These are phyloP conservation scores for Stomorhina lunata DNA, from an alignment of 2,888 invertebrate species.

Conservation along the genomic window DNA sequence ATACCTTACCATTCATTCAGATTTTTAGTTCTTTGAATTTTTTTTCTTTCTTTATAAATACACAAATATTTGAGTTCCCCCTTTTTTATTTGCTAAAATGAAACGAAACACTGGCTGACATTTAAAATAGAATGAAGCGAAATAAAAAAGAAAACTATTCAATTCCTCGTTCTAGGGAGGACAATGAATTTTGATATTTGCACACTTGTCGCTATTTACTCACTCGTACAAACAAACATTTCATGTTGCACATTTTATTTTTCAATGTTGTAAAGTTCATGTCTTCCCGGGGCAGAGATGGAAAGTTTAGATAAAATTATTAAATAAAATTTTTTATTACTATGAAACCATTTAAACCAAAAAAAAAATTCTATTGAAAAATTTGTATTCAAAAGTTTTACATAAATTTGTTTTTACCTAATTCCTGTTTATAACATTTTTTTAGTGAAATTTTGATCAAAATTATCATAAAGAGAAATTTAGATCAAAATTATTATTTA, in stretches of 20 bases:
- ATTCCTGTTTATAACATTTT: too few relatives aligned
- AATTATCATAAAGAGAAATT: too few relatives aligned
- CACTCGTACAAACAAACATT: constrained; percentile 46
- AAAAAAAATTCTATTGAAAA: too few relatives aligned
- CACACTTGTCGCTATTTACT: constrained; percentile 63
- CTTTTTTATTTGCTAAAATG: neutral
- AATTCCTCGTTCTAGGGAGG: constrained; percentile 54
- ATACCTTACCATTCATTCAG: constrained; percentile 34
- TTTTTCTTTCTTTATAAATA: neutral
- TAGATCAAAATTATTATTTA: too few relatives aligned
- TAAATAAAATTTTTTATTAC: too few relatives aligned
- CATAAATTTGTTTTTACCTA: too few relatives aligned
- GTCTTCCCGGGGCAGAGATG: constrained; percentile 21
- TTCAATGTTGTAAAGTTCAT: constrained; percentile 46
- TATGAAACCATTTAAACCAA: too few relatives aligned
- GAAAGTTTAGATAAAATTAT: neutral
- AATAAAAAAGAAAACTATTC: too few relatives aligned
- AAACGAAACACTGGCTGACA: constrained; percentile 38
- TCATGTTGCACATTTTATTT: constrained; percentile 52
- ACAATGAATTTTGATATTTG: constrained; percentile 65
- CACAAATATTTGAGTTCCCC: neutral
- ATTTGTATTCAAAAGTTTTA: too few relatives aligned
- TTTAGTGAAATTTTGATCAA: too few relatives aligned
- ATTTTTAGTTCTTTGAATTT: neutral
- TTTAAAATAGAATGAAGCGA: constrained; percentile 44